Conservation (phyloP, 2,888 invertebrate genomes). For the Acleris literana region DNA sequence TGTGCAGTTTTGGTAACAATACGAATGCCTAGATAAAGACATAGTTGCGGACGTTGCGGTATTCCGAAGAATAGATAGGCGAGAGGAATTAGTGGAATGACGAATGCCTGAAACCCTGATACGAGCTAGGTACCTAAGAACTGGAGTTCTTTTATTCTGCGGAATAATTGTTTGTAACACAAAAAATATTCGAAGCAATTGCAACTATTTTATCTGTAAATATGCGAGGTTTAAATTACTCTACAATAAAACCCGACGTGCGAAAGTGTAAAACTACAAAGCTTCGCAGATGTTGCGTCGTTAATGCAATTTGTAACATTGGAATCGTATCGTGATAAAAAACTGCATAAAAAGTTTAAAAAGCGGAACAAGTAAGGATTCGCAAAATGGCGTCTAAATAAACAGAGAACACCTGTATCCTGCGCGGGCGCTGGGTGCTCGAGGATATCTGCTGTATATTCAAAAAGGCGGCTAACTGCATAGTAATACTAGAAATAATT, state of each 20-base stretch:
- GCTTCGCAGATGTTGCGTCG: slow-evolving; percentile 32
- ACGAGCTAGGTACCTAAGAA: no score
- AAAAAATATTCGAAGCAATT: not conserved
- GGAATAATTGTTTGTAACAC: not conserved
- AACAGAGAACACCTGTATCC: slow-evolving; percentile 71
- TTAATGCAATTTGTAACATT: slow-evolving; percentile 34
- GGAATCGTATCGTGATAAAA: slow-evolving; percentile 29
- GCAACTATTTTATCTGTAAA: slow-evolving; percentile 18
- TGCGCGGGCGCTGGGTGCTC: slow-evolving; percentile 40
- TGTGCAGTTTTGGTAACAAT: slow-evolving; percentile 31
- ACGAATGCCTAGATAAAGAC: slow-evolving; percentile 32
- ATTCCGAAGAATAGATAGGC: slow-evolving; percentile 24
- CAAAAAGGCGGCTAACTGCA: no score
- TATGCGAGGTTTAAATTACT: slow-evolving; percentile 22
- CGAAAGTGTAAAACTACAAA: slow-evolving; percentile 17
- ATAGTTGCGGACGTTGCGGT: slow-evolving; percentile 21
- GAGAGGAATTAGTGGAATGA: slow-evolving; percentile 23
- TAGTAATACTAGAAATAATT: no score
- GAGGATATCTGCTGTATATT: no score
- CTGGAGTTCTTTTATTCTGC: no score
- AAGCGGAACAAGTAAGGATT: slow-evolving; percentile 55
- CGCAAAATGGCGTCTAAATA: slow-evolving; percentile 58
- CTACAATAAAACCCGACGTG: slow-evolving; percentile 7
- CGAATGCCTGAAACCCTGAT: slow-evolving; percentile 10
- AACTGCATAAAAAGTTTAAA: slow-evolving; percentile 47